These are phyloP conservation scores for Zaprionus davidi DNA, from an alignment of 1,140 invertebrate genomes.

Conservation along the genomic window DNA sequence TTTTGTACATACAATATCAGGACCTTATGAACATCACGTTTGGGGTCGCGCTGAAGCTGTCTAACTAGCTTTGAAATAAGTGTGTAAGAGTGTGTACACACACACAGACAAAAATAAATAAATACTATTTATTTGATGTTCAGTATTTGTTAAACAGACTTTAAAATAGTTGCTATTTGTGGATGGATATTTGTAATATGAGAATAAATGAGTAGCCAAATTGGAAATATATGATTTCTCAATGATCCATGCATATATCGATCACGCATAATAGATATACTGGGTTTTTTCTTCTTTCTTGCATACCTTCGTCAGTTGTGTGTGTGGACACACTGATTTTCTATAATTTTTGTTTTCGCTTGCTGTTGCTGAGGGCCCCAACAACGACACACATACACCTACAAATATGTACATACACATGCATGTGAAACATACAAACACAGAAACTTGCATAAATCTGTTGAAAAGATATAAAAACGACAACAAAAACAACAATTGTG, in stretches of 20 bases:
- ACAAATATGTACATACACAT: slow-evolving; percentile 15
- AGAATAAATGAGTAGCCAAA: slow-evolving; percentile 5
- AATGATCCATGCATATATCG: slow-evolving; percentile 29
- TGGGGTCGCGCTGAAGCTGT: slow-evolving; percentile 32
- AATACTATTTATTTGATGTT: too few species aligned
- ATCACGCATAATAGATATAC: slow-evolving; percentile 22
- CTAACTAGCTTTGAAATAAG: slow-evolving; percentile 14
- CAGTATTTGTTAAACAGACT: too few species aligned
- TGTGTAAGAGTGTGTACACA: neutral
- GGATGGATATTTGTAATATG: neutral
- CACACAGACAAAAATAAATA: neutral
- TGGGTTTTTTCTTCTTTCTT: slow-evolving; percentile 23
- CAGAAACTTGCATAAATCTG: slow-evolving; percentile 64
- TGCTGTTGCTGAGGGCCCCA: slow-evolving; percentile 62
- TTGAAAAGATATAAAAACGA: slow-evolving; percentile 54
- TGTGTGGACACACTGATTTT: slow-evolving; percentile 46
- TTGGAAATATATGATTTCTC: slow-evolving; percentile 19
- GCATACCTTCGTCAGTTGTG: slow-evolving; percentile 33
- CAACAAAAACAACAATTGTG: slow-evolving; percentile 55
- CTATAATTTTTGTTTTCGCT: slow-evolving; percentile 46
- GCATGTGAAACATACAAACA: slow-evolving; percentile 24
- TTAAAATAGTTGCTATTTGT: too few species aligned
- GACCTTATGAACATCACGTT: slow-evolving; percentile 44
- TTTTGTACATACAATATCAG: slow-evolving; percentile 24
- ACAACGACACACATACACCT: slow-evolving; percentile 22